phyloP scores from a whole-genome alignment of 2,797 vertebrate species.

The Hypotaenidia okinawae region DNA sequence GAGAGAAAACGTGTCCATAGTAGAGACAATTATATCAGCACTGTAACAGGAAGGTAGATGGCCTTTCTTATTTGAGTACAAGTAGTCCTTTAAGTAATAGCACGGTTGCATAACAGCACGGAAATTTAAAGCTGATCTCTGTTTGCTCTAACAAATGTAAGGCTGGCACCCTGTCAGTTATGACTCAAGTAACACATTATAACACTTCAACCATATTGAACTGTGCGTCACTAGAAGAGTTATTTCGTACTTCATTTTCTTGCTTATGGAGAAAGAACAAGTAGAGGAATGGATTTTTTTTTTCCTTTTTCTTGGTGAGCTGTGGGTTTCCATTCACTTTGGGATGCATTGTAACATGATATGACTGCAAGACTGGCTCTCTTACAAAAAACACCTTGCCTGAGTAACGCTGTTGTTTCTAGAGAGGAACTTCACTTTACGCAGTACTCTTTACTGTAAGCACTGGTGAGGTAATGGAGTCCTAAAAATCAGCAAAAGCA shows the following conservation, averaged over 20 bases:
- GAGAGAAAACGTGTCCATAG: background rate
- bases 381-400: conserved; percentile 32
- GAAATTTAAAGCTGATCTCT: conserved; percentile 60
- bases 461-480: background rate
- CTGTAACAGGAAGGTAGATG: conserved; percentile 22
- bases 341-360: background rate
- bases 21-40: background rate
- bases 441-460: background rate
- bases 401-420: conserved; percentile 23
- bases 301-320: background rate
- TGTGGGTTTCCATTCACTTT: conserved; percentile 21
- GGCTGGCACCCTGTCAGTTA: conserved; percentile 54
- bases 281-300: background rate
- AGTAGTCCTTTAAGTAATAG: conserved; percentile 62
- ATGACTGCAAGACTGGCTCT: conserved; percentile 11
- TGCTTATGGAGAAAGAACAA: background rate
- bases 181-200: conserved; percentile 65
- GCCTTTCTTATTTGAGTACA: conserved; percentile 42
- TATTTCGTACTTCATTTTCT: background rate
- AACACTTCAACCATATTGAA: background rate
- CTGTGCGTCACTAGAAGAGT: conserved; percentile 12
- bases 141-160: conserved; percentile 57
- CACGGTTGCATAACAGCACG: conserved; percentile 39
- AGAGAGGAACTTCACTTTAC: conserved; percentile 3
- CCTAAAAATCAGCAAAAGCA: background rate